A percentile compares a stretch with the other conserved stretches of the same genome.
These are phyloP conservation scores for Seriola rivoliana DNA, from an alignment of 2,113 vertebrate species.

Conservation along the genomic window DNA sequence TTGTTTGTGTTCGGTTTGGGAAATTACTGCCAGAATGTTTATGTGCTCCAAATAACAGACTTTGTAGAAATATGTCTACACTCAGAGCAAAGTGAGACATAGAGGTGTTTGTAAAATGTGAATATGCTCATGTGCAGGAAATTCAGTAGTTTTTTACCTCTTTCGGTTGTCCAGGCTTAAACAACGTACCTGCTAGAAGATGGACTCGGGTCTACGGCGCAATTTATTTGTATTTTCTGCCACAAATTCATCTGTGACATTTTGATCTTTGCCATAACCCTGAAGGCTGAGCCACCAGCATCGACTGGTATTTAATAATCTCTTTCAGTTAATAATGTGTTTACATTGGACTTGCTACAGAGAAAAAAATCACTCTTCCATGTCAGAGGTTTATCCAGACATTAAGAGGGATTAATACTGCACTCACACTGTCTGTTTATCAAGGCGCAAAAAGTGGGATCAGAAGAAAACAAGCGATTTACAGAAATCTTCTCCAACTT, in stretches of 20 bases:
- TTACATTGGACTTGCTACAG: constrained; percentile 5
- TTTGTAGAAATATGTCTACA: background rate
- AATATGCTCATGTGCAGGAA: background rate
- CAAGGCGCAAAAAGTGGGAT: constrained; percentile 49
- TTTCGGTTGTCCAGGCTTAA: background rate
- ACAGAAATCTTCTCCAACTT: constrained; percentile 64
- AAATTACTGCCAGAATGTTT: constrained; percentile 33
- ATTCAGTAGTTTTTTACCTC: background rate
- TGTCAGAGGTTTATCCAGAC: constrained; percentile 24
- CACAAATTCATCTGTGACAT: background rate
- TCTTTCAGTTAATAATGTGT: constrained; percentile 24
- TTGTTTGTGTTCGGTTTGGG: constrained; percentile 19
- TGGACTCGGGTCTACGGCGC: background rate
- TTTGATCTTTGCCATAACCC: constrained; percentile 17
- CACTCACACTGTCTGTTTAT: constrained; percentile 44
- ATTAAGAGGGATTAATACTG: constrained; percentile 6
- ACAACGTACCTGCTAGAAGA: background rate
- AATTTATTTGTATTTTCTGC: constrained; percentile 3
- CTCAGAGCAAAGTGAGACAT: background rate
- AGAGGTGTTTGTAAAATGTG: background rate
- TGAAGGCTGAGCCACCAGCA: background rate
- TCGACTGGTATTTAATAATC: constrained; percentile 30
- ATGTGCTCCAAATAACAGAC: constrained; percentile 26
- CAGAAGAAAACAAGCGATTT: constrained; percentile 73
- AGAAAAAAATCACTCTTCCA: background rate